Percentiles rank a stretch among this genome's conserved stretches.
These are phyloP conservation scores for Argyra leucocephala DNA, from an alignment of 2,888 invertebrate genomes.

Conservation along the genomic window DNA sequence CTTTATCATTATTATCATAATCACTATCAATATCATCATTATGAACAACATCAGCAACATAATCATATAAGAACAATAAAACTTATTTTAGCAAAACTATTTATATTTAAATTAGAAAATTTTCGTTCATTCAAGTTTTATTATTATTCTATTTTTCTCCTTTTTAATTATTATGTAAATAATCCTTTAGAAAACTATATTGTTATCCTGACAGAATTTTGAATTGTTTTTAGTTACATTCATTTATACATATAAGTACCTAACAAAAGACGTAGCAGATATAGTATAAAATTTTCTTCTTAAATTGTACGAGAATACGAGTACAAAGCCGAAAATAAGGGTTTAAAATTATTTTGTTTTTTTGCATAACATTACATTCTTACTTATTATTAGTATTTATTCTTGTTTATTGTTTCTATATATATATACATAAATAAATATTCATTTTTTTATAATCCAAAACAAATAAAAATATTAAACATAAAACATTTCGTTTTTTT, in stretches of 20 bases:
- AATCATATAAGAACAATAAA: not conserved
- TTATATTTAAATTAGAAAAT: not conserved
- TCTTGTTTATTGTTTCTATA: too few species aligned
- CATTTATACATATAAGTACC: not conserved
- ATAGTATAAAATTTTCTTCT: too few species aligned
- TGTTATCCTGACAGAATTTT: conserved; percentile 25
- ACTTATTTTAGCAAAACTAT: not conserved
- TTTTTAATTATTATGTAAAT: conserved; percentile 2
- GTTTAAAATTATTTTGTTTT: too few species aligned
- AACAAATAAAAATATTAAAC: too few species aligned
- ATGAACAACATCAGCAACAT: not conserved
- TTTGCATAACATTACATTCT: too few species aligned
- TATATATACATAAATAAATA: too few species aligned
- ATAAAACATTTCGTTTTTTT: conserved; percentile 14
- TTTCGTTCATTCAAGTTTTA: not conserved
- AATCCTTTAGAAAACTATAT: not conserved
- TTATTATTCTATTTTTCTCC: not conserved
- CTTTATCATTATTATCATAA: too few species aligned
- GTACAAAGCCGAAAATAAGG: too few species aligned
- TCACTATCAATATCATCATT: not conserved
- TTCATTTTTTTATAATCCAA: too few species aligned
- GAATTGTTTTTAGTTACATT: not conserved
- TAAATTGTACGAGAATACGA: too few species aligned
- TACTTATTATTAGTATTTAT: too few species aligned
- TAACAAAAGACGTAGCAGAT: too few species aligned